These are phyloP conservation scores for Dolichomitus sp. DNA, from an alignment of 2,888 invertebrate genomes.

Conservation along the genomic window DNA sequence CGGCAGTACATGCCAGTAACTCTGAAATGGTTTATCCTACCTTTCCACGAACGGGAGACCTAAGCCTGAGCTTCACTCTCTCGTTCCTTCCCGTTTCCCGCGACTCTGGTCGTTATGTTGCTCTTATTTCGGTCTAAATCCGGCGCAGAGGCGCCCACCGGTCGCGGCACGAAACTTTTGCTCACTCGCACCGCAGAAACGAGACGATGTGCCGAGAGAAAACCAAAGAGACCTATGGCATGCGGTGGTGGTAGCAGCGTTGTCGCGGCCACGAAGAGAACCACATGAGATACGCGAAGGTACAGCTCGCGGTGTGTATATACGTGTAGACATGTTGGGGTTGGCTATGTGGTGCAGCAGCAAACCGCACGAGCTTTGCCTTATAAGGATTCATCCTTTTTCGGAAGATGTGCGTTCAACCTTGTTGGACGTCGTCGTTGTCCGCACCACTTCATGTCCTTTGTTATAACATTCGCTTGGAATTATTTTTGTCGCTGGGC, in stretches of 20 bases:
- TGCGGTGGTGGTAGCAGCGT: slow-evolving; percentile 54
- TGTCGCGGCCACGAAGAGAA: slow-evolving; percentile 51
- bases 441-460: slow-evolving; percentile 65
- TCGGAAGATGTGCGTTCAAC: slow-evolving; percentile 70
- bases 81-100: slow-evolving; percentile 44
- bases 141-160: slow-evolving; percentile 76
- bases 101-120: slow-evolving; percentile 43
- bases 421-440: slow-evolving; percentile 46
- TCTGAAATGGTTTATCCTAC: slow-evolving; percentile 12
- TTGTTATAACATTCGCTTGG: slow-evolving; percentile 51
- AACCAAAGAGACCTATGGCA: slow-evolving; percentile 49
- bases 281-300: slow-evolving; percentile 60
- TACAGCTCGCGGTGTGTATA: slow-evolving; percentile 13
- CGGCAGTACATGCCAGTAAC: not conserved
- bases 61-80: slow-evolving; percentile 37
- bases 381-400: slow-evolving; percentile 79
- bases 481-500: slow-evolving; percentile 50
- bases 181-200: slow-evolving; percentile 65
- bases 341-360: slow-evolving; percentile 65
- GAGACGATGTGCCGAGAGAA: slow-evolving; percentile 66
- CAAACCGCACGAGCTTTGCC: slow-evolving; percentile 76
- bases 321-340: slow-evolving; percentile 54
- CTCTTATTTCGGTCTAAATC: slow-evolving; percentile 78
- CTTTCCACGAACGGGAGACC: slow-evolving; percentile 48
- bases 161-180: slow-evolving; percentile 61